Percentiles rank a stretch among this genome's conserved stretches.
These are phyloP conservation scores for Pipistrellus kuhlii DNA, from an alignment of 2,797 vertebrate genomes.

Conservation along the genomic window DNA sequence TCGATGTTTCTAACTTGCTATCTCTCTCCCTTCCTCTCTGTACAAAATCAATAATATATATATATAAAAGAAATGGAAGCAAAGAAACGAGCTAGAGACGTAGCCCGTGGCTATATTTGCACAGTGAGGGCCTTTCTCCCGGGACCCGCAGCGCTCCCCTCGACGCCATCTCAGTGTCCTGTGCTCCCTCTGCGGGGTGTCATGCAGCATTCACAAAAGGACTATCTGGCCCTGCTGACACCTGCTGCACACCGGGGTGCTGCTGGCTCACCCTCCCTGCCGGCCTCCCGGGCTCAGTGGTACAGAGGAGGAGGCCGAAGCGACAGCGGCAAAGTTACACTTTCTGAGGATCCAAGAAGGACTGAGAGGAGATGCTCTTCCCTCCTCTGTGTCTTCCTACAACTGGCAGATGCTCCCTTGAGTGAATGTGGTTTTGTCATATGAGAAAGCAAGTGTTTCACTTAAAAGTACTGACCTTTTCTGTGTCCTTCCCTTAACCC, in stretches of 20 bases:
- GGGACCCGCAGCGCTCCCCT: not conserved
- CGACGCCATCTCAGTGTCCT: not conserved
- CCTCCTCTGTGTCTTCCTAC: not conserved
- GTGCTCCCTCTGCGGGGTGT: rapidly evolving
- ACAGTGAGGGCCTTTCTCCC: not conserved
- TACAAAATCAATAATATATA: no score
- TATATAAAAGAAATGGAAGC: no score
- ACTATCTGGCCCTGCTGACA: not conserved
- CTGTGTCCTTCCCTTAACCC: not conserved
- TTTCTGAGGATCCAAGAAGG: not conserved
- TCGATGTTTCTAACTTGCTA: no score
- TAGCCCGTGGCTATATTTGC: not conserved
- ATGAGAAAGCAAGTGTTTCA: no score
- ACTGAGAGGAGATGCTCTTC: not conserved
- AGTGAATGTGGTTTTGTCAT: not conserved
- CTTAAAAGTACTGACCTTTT: not conserved
- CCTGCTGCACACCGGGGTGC: not conserved
- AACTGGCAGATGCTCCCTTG: not conserved
- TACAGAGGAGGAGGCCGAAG: not conserved
- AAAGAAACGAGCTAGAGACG: rapidly evolving
- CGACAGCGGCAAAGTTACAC: not conserved
- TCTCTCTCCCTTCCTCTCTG: no score
- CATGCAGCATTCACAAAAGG: rapidly evolving
- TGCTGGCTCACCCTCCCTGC: no score
- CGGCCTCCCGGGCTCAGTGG: no score